Evolutionary conservation across 2,888 invertebrate genomes (phyloP), one percentile per base, ranked within the genome.

Genomic region (Neoaliturus tenellus): DNA sequence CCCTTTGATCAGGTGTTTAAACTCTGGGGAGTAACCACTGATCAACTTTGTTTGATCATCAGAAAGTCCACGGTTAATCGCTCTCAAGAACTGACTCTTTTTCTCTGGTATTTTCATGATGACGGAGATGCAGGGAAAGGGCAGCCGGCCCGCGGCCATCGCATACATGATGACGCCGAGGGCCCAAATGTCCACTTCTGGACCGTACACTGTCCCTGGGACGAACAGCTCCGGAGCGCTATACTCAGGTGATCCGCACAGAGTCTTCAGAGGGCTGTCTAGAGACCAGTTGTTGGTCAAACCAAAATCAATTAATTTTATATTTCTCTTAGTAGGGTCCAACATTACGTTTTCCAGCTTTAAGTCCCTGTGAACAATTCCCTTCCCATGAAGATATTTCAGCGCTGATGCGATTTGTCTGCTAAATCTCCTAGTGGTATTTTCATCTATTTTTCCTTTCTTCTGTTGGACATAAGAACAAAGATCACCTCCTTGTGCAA

Each of bases 211-310:
- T 12, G 41, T 69, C 28, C 81, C 69, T 1, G 28, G n/a, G 3
- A 69, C 20, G 20, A 81, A 81, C 31, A 81, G 48, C 62, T 81
- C 81, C 0, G 81, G 81, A 10, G 81, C 81, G 23, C 69, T 31
- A 33, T 81, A 81, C 48, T 81, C 81, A 1, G 81, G 81, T 0
- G 81, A 81, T 44, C 81, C 81, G 39, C 81, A 81, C n/a, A 69
- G 35, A 8, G 81, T 81, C 62, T 20, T 67, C 25, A 81, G 48
- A 0, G 69, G 48, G 1, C 28, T 28, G 2, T 62, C 31, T 0
- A 17, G 10, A n/a, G 20, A 6, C 81, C 81, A 81, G 14, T 5
- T 25, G 48, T 81, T 81, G 28, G 67, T 81, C 25, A 81, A 23
- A 20, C 81, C 81, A 31, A 81, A 81, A 33, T 81, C 81, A n/a